These are phyloP conservation scores for Aselliscus stoliczkanus DNA, from an alignment of 2,797 vertebrate genomes.

Conservation along the genomic window DNA sequence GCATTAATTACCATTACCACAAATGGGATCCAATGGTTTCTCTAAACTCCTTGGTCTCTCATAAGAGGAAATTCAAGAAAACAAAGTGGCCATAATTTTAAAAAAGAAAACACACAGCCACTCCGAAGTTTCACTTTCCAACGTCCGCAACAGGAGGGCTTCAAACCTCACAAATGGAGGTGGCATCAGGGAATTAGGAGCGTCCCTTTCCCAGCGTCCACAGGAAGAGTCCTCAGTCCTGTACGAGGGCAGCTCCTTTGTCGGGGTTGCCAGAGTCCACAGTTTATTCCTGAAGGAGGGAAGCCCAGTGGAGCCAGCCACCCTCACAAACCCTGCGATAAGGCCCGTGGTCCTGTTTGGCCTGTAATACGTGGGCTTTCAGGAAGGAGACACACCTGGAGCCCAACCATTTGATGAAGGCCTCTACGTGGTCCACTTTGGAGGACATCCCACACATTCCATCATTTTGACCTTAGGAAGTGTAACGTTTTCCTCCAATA, in stretches of 20 bases:
- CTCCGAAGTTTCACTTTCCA: background rate
- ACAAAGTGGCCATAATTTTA: background rate
- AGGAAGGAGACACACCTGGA: slow-evolving; percentile 36
- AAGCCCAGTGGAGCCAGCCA: slow-evolving; percentile 40
- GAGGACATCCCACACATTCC: slow-evolving; percentile 65
- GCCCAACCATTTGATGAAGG: slow-evolving; percentile 69
- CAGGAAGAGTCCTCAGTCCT: slow-evolving; percentile 59
- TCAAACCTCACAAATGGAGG: fast-evolving
- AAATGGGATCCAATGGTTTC: fast-evolving
- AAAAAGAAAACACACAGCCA: too few species aligned
- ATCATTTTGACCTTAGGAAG: slow-evolving; percentile 60
- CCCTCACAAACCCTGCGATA: slow-evolving; percentile 53
- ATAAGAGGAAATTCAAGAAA: background rate
- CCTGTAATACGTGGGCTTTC: slow-evolving; percentile 68
- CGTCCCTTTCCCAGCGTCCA: background rate
- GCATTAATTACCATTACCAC: fast-evolving
- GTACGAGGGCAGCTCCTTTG: slow-evolving; percentile 24
- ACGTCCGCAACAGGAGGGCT: fast-evolving
- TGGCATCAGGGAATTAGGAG: background rate
- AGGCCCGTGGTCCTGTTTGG: background rate
- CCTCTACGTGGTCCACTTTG: slow-evolving; percentile 69
- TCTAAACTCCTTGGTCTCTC: background rate
- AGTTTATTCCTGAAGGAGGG: slow-evolving; percentile 35
- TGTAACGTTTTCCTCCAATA: slow-evolving; percentile 61
- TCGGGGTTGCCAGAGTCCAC: fast-evolving